Base-by-base conservation (phyloP, 37 sponge, comb jelly and placozoan genomes). In the Haliclona indistincta region DNA sequence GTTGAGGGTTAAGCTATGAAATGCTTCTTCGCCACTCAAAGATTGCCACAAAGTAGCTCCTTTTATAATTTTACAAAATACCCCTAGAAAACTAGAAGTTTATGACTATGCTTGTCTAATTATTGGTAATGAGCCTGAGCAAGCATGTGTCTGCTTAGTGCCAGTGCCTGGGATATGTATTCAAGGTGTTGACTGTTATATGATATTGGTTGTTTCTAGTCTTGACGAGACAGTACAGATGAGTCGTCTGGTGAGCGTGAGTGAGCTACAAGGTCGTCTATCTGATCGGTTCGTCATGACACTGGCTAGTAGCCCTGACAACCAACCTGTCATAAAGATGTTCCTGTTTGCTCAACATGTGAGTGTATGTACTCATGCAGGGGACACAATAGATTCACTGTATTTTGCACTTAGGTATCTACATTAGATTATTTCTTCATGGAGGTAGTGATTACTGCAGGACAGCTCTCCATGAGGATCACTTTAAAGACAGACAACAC, bases 341-440 rank as follows among this genome's bases (percentile, higher is more conserved):
- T 96, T 87, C 81, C 54, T 96, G 61, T 96, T 80, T 72, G 88
- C 88, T 4, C 91, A 96, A 63, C 82, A 96, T 54, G 95, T 91
- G 36, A 86, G 86, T 54, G 1, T 49, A 37, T 38, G 23, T 22
- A 13, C 7, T 39, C 39, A 28, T 33, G 23, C n/a, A 44, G 10
- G 11, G 29, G 17, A 2, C 44, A n/a, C 23, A 17, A 45, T 43
- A 32, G 4, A 39, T 43, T 5, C 3, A 47, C 3, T 20, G 4
- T 7, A 4, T 11, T 28, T 5, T 70, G 5, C 55, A 17, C 30
- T 3, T 76, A 94, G 94, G 81, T 82, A 33, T 81, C 88, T 1
- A 89, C 91, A 0, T 37, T 75, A 3, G 73, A 85, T 53, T 82
- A 49, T 49, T 89, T 94, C 73, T 65, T 94, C 8, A 74, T 86